Evolutionary conservation across 2,888 invertebrate species (phyloP).

Genomic region (Tupiocoris notatus): DNA sequence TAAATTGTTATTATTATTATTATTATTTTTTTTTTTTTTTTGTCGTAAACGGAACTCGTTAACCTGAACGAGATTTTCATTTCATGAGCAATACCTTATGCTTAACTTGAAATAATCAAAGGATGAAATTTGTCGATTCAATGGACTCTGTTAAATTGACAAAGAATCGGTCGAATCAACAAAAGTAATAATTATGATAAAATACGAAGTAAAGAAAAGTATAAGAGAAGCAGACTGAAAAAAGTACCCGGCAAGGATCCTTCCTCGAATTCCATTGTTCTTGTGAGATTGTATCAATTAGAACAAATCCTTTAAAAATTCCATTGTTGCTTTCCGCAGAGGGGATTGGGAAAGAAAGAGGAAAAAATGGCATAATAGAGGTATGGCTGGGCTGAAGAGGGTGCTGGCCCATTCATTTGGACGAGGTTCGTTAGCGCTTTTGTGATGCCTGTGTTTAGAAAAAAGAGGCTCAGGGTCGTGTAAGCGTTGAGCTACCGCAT

Average conservation of each 20-base stretch:
- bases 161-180: too few species aligned
- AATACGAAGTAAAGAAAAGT: not conserved
- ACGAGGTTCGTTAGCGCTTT: constrained; percentile 40
- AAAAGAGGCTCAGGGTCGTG: not conserved
- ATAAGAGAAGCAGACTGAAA: not conserved
- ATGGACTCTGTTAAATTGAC: too few species aligned
- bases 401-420: constrained; percentile 31
- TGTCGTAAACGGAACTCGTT: too few species aligned
- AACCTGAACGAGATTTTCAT: too few species aligned
- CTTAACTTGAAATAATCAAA: too few species aligned
- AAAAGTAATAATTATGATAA: not conserved
- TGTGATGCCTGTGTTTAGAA: not conserved
- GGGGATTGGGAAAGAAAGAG: not conserved
- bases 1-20: too few species aligned
- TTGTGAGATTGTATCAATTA: constrained; percentile 42
- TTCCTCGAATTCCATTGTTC: constrained; percentile 14
- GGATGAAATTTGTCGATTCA: too few species aligned
- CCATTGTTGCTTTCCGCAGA: constrained; percentile 28
- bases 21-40: too few species aligned
- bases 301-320: constrained; percentile 41
- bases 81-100: too few species aligned
- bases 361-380: constrained; percentile 4
- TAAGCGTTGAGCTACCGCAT: not conserved
- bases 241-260: not conserved
- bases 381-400: constrained; percentile 18